phyloP scores from a whole-genome alignment of 2,888 invertebrate species.

The Philopedon plagiatum region DNA sequence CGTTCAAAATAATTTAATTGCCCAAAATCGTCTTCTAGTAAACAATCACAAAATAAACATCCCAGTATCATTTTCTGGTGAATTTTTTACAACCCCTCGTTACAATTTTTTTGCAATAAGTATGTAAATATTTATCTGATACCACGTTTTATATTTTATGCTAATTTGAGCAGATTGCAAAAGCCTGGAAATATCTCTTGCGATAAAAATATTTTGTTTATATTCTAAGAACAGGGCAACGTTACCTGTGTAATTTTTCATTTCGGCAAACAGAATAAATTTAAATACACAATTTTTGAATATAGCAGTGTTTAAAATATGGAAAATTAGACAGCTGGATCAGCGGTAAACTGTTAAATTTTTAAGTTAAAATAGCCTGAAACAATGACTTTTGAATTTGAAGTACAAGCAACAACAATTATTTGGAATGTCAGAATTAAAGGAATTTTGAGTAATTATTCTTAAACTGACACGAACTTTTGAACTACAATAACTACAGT shows the following conservation, averaged over 20 bases:
- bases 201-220: slow-evolving; percentile 16
- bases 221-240: background rate
- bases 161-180: slow-evolving; percentile 10
- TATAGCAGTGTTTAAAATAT: background rate
- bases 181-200: slow-evolving; percentile 11
- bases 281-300: slow-evolving; percentile 9
- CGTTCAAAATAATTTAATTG: too few species aligned
- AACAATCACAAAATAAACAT: too few species aligned
- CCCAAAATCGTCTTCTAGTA: too few species aligned
- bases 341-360: background rate
- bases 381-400: too few species aligned
- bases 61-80: too few species aligned
- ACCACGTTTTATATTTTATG: slow-evolving; percentile 11
- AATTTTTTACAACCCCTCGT: too few species aligned
- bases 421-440: too few species aligned
- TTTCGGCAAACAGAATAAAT: slow-evolving; percentile 14
- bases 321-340: background rate
- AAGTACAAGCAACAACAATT: too few species aligned
- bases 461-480: too few species aligned
- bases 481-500: too few species aligned
- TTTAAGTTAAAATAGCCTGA: too few species aligned
- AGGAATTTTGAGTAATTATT: too few species aligned
- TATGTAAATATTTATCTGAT: background rate
- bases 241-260: slow-evolving; percentile 13
- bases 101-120: background rate